Conservation (phyloP, 2,113 vertebrate genomes). For the Hypocryptadius cinnamomeus region DNA sequence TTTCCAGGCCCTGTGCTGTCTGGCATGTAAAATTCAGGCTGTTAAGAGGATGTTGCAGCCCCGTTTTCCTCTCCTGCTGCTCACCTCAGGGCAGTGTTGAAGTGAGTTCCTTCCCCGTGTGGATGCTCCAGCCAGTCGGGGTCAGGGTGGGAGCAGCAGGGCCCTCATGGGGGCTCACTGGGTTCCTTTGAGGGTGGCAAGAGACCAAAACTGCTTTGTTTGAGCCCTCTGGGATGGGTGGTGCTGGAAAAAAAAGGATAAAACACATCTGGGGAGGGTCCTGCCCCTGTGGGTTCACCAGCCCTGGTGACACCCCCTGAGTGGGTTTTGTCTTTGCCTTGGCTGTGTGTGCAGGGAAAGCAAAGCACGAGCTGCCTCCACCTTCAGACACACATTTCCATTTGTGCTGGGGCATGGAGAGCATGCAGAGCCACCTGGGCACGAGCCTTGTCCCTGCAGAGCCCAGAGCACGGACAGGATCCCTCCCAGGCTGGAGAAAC, state of each 20-base stretch:
- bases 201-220: neutral
- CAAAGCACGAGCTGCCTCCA: rapidly evolving
- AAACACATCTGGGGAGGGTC: neutral
- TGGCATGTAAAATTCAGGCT: neutral
- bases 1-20: neutral
- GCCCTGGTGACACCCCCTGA: neutral
- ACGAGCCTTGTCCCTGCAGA: rapidly evolving
- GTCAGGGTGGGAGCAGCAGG: neutral
- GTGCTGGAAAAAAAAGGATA: neutral
- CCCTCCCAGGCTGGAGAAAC: neutral
- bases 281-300: neutral
- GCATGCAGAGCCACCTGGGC: neutral
- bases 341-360: neutral
- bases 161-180: neutral
- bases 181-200: neutral
- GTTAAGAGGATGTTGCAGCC: neutral
- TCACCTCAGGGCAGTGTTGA: rapidly evolving
- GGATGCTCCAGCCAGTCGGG: rapidly evolving
- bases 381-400: neutral
- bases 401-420: rapidly evolving
- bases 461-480: neutral
- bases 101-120: neutral
- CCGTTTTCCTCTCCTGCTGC: rapidly evolving
- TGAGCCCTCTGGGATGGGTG: neutral
- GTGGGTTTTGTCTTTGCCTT: neutral